Evolutionary conservation across 2,113 vertebrate species (phyloP).

Genomic region (Spermophilus dauricus): DNA sequence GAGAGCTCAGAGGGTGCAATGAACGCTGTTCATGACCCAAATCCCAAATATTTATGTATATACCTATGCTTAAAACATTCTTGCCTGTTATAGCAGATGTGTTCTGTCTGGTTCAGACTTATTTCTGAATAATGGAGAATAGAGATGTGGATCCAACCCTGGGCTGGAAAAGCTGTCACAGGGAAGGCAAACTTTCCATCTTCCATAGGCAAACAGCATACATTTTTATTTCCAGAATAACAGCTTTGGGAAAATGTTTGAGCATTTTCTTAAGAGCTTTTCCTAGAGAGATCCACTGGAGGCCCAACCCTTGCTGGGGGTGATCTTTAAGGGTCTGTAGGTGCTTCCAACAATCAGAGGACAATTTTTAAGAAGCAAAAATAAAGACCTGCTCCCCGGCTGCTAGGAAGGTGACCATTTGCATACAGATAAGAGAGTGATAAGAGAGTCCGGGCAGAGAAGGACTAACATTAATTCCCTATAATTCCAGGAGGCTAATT

Average conservation of each 20-base stretch:
- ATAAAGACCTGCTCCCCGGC: slow-evolving; percentile 11
- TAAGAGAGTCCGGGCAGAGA: slow-evolving; percentile 54
- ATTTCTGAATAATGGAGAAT: slow-evolving; percentile 84
- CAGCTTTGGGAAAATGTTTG: slow-evolving; percentile 85
- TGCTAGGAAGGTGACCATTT: slow-evolving; percentile 74
- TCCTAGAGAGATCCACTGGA: slow-evolving; percentile 41
- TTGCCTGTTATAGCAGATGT: slow-evolving; percentile 63
- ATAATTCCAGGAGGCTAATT: slow-evolving; percentile 76
- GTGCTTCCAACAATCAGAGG: slow-evolving; percentile 79
- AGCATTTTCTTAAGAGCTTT: slow-evolving; percentile 87
- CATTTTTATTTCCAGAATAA: slow-evolving; percentile 83
- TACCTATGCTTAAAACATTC: slow-evolving; percentile 50
- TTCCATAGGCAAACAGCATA: slow-evolving; percentile 82
- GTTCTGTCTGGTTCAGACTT: slow-evolving; percentile 82
- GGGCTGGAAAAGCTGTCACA: slow-evolving; percentile 80
- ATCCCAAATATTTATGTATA: neutral
- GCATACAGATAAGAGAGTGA: slow-evolving; percentile 74
- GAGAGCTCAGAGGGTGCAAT: slow-evolving; percentile 62
- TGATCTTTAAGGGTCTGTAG: slow-evolving; percentile 66
- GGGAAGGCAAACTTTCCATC: slow-evolving; percentile 86
- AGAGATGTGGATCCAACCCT: slow-evolving; percentile 71
- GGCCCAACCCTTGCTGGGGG: slow-evolving; percentile 72
- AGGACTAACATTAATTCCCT: slow-evolving; percentile 70
- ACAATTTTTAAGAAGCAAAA: slow-evolving; percentile 79
- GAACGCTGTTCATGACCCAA: slow-evolving; percentile 76